Conservation (phyloP, 2,797 vertebrate species). For the Myotis findleyi region DNA sequence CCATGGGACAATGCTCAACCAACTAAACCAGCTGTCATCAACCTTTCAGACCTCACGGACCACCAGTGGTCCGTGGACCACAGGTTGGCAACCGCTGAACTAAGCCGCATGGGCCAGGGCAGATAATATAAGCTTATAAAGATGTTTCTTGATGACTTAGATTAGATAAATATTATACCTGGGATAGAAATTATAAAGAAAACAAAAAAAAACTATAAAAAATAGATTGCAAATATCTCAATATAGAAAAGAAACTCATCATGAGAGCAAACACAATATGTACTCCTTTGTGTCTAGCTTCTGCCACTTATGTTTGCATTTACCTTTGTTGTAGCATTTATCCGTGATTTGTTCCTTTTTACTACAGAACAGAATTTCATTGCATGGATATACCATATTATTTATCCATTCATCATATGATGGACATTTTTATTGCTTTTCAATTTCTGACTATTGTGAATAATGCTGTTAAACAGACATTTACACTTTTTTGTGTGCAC, state of each 20-base stretch:
- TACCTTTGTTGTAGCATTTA: neutral
- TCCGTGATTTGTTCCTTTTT: neutral
- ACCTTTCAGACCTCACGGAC: no score
- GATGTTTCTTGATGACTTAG: constrained; percentile 33
- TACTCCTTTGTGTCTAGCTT: neutral
- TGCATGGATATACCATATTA: neutral
- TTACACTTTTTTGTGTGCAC: neutral
- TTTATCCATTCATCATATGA: constrained; percentile 7
- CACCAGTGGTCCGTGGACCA: no score
- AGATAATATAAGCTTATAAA: neutral
- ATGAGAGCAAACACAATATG: neutral
- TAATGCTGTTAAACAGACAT: neutral
- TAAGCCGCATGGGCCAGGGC: neutral
- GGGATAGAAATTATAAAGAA: constrained; percentile 37
- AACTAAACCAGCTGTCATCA: neutral
- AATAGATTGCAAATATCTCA: constrained; percentile 36
- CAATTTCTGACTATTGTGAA: constrained; percentile 35
- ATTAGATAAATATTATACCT: neutral
- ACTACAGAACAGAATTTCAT: neutral
- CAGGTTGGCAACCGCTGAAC: neutral
- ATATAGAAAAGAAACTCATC: neutral
- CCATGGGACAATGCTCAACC: neutral
- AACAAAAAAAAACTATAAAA: constrained; percentile 47
- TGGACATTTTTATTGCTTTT: neutral
- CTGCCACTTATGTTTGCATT: constrained; percentile 11